Percentiles rank a stretch among this genome's conserved stretches.
These are phyloP conservation scores for Spea hammondii DNA, from an alignment of 2,797 vertebrate species.

Conservation along the genomic window DNA sequence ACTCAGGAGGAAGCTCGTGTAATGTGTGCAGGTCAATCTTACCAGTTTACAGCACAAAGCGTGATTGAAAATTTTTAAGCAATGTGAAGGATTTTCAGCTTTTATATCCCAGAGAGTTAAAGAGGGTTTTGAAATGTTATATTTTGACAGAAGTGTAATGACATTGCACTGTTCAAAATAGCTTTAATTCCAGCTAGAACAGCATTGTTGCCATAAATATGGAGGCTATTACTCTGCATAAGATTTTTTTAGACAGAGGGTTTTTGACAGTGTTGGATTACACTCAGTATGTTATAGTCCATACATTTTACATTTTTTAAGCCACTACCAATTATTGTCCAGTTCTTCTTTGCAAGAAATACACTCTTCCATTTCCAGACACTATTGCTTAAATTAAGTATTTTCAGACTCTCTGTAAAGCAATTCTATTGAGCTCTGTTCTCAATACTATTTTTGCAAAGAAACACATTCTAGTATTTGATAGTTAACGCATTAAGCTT, in stretches of 20 bases:
- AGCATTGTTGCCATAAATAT: neutral
- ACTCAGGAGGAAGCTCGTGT: conserved; percentile 1
- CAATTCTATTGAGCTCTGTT: no score
- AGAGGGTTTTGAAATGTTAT: conserved; percentile 3
- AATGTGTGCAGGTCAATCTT: conserved; percentile 7
- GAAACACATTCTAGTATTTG: no score
- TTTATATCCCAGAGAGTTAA: conserved; percentile 14
- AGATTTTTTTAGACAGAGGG: neutral
- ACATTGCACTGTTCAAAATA: neutral
- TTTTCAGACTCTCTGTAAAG: no score
- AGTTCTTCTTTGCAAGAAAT: neutral
- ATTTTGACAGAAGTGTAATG: conserved; percentile 18
- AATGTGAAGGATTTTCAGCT: conserved; percentile 15
- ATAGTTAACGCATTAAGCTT: no score
- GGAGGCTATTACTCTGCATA: neutral
- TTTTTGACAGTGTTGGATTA: neutral
- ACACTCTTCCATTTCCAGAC: no score
- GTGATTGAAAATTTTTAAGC: conserved; percentile 3
- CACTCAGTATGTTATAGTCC: no score
- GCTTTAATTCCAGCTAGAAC: neutral
- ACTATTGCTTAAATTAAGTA: no score
- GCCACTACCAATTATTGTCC: neutral
- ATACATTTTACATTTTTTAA: neutral
- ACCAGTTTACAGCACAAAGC: conserved; percentile 7
- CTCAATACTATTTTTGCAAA: no score